Evolutionary conservation across 2,797 vertebrate species (phyloP).

Genomic region (Acropternis orthonyx): DNA sequence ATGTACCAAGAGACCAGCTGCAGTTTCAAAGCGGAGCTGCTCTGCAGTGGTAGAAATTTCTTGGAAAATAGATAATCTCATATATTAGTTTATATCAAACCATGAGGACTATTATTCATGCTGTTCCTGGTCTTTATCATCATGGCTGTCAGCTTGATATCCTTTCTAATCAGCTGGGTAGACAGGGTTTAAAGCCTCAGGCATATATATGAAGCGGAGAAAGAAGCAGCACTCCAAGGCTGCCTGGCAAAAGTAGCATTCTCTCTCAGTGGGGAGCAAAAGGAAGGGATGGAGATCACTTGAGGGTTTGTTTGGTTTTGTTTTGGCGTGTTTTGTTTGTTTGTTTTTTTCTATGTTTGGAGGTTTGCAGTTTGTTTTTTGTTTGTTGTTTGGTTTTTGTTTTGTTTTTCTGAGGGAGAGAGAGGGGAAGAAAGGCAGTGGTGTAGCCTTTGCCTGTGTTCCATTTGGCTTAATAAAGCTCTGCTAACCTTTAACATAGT

Average conservation of each 20-base stretch:
- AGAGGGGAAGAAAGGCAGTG: neutral
- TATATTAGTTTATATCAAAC: neutral
- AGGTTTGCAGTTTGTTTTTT: neutral
- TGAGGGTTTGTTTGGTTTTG: neutral
- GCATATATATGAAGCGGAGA: neutral
- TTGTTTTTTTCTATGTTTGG: neutral
- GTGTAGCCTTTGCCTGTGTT: neutral
- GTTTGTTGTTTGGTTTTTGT: neutral
- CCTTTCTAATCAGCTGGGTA: neutral
- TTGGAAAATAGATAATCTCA: neutral
- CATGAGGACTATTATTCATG: neutral
- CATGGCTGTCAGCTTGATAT: neutral
- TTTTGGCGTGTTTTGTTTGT: too few species aligned
- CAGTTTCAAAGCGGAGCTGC: neutral
- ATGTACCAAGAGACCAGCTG: neutral
- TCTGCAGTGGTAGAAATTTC: neutral
- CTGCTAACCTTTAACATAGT: neutral
- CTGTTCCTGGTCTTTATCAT: neutral
- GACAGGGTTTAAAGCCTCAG: slow-evolving; percentile 2
- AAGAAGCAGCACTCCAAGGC: neutral
- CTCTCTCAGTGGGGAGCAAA: neutral
- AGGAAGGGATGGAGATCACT: neutral
- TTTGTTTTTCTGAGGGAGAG: neutral
- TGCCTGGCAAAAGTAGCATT: neutral
- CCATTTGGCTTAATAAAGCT: neutral